A percentile compares a stretch with the other conserved stretches of the same genome.
Evolutionary conservation across 2,888 invertebrate species (phyloP).

Genomic region (Melieria crassipennis): DNA sequence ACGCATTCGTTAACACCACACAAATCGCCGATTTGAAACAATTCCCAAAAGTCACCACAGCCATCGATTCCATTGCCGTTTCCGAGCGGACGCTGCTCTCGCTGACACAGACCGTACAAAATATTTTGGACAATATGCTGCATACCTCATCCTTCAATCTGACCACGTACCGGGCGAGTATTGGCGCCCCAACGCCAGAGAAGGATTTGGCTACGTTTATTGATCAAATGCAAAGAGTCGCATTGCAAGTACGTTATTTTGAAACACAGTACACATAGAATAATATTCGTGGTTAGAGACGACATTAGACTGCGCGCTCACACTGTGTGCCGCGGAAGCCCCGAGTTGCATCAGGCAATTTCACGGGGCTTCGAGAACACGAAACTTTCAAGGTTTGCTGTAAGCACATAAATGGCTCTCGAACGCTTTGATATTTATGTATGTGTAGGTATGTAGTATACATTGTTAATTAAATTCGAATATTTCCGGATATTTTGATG

Average conservation of each 20-base stretch:
- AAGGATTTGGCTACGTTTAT: slow-evolving; percentile 66
- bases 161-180: slow-evolving; percentile 61
- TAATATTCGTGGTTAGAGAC: too few species aligned
- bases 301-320: too few species aligned
- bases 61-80: slow-evolving; percentile 62
- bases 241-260: slow-evolving; percentile 59
- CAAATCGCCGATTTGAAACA: slow-evolving; percentile 67
- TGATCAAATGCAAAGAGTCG: slow-evolving; percentile 66
- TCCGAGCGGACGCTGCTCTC: slow-evolving; percentile 62
- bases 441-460: too few species aligned
- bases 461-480: too few species aligned
- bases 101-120: slow-evolving; percentile 63
- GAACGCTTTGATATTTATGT: too few species aligned
- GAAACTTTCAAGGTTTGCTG: too few species aligned
- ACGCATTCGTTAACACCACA: slow-evolving; percentile 76
- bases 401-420: too few species aligned
- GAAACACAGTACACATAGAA: too few species aligned
- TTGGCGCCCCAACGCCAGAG: slow-evolving; percentile 65
- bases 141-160: slow-evolving; percentile 64
- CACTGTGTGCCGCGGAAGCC: too few species aligned
- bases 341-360: too few species aligned
- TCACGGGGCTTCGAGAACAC: too few species aligned
- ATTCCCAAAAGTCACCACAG: slow-evolving; percentile 63
- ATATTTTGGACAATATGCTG: slow-evolving; percentile 64
- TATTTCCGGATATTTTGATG: too few species aligned